Conservation (phyloP, 2,113 vertebrate genomes). For the Microcebus tavaratra region DNA sequence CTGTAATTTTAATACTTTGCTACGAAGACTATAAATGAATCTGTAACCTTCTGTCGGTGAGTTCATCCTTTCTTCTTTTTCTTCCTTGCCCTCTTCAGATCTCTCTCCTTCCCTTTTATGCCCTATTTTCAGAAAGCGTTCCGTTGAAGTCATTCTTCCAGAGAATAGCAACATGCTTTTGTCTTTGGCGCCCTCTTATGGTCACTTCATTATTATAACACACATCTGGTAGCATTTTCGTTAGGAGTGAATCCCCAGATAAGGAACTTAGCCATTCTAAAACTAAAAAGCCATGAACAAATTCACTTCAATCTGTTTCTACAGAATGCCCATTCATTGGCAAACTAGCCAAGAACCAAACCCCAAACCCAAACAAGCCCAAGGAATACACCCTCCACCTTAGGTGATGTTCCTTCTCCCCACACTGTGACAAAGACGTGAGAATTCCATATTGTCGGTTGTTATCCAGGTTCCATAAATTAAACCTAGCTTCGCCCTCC, state of each 20-base stretch:
- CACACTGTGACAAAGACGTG: not conserved
- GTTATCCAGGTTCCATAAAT: not conserved
- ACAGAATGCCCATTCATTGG: not conserved
- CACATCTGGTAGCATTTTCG: not conserved
- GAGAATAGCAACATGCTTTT: constrained; percentile 47
- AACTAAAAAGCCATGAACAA: not conserved
- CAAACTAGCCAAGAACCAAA: not conserved
- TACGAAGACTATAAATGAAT: not conserved
- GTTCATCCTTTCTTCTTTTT: constrained; percentile 26
- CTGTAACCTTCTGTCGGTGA: not conserved
- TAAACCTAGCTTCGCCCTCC: not conserved
- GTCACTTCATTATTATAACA: not conserved
- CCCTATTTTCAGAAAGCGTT: not conserved
- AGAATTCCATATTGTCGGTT: not conserved
- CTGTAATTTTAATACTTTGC: constrained; percentile 50
- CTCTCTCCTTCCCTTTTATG: not conserved
- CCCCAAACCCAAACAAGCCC: not conserved
- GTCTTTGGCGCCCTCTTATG: constrained; percentile 80
- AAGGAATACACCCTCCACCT: not conserved
- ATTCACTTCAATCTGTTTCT: not conserved
- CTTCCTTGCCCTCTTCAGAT: constrained; percentile 24
- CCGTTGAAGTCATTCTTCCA: not conserved
- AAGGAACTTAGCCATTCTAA: not conserved
- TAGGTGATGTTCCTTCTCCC: not conserved
- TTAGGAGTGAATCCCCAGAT: not conserved